A percentile compares a stretch with the other conserved stretches of the same genome.
These are phyloP conservation scores for Eidolon dupreanum DNA, from an alignment of 2,797 vertebrate genomes.

Conservation along the genomic window DNA sequence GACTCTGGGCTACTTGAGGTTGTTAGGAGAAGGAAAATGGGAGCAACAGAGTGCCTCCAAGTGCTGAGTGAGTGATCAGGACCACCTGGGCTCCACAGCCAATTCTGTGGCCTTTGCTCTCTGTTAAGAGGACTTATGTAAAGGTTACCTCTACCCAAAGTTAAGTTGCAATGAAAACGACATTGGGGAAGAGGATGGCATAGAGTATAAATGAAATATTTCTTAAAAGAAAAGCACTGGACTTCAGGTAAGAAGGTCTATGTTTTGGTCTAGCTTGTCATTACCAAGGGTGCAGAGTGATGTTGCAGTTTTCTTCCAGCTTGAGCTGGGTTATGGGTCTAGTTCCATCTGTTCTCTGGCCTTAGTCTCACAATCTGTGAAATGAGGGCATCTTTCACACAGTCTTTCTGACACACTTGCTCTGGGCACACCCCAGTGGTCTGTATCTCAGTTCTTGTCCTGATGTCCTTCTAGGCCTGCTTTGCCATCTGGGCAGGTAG, in stretches of 20 bases:
- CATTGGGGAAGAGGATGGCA: no score
- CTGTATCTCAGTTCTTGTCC: background rate
- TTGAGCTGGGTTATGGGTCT: background rate
- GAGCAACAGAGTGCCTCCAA: no score
- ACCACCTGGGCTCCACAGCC: accelerated
- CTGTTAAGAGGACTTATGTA: background rate
- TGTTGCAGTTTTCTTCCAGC: background rate
- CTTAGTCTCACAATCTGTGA: background rate
- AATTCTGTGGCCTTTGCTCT: background rate
- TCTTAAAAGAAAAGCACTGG: background rate
- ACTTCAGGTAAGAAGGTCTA: background rate
- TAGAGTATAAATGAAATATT: background rate
- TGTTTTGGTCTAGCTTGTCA: background rate
- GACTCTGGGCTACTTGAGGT: background rate
- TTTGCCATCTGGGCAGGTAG: background rate
- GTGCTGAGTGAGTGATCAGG: background rate
- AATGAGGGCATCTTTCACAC: background rate
- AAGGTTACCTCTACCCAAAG: background rate
- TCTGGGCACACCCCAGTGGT: background rate
- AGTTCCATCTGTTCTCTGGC: background rate
- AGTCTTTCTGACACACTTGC: background rate
- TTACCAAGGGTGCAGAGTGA: background rate
- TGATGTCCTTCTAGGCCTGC: background rate
- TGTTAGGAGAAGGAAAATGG: background rate
- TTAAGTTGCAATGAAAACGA: background rate